Conservation (phyloP, 1,140 invertebrate genomes). For the Sycophila sp. region DNA sequence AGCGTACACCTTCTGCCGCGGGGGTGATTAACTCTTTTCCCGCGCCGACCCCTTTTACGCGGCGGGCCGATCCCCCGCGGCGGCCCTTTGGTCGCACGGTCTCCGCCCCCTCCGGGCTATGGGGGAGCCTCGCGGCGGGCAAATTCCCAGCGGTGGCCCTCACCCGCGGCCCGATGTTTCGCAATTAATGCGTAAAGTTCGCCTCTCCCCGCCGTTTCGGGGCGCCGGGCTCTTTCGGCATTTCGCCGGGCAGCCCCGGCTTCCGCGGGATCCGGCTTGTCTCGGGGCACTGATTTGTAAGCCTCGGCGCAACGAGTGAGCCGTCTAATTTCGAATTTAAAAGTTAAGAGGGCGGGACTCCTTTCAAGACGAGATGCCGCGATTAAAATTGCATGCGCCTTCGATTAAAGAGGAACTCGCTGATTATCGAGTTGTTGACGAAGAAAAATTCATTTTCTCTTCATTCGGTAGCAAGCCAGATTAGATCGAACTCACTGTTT, state of each 20-base stretch:
- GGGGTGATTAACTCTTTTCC: slow-evolving; percentile 49
- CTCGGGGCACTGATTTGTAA: neutral
- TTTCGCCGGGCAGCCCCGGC: neutral
- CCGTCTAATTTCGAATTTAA: neutral
- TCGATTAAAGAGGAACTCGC: too few relatives aligned
- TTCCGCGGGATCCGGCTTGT: neutral
- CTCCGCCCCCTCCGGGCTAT: too few relatives aligned
- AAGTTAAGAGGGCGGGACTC: too few relatives aligned
- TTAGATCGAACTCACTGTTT: too few relatives aligned
- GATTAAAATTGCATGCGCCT: too few relatives aligned
- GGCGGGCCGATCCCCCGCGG: slow-evolving; percentile 40
- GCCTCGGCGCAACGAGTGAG: too few relatives aligned
- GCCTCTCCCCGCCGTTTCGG: slow-evolving; percentile 11
- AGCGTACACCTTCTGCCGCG: slow-evolving; percentile 42
- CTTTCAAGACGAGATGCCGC: too few relatives aligned
- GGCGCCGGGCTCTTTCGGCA: neutral
- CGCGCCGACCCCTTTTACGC: slow-evolving; percentile 17
- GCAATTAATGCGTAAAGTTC: slow-evolving; percentile 52
- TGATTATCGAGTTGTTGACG: too few relatives aligned
- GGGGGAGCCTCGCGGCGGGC: too few relatives aligned
- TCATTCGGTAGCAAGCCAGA: too few relatives aligned
- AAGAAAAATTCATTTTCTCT: too few relatives aligned
- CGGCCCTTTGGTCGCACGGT: slow-evolving; percentile 48
- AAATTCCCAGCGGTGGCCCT: slow-evolving; percentile 48
- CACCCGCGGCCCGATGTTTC: slow-evolving; percentile 42